Conservation (phyloP, 1,140 invertebrate species). For the Rhopalosiphum maidis region DNA sequence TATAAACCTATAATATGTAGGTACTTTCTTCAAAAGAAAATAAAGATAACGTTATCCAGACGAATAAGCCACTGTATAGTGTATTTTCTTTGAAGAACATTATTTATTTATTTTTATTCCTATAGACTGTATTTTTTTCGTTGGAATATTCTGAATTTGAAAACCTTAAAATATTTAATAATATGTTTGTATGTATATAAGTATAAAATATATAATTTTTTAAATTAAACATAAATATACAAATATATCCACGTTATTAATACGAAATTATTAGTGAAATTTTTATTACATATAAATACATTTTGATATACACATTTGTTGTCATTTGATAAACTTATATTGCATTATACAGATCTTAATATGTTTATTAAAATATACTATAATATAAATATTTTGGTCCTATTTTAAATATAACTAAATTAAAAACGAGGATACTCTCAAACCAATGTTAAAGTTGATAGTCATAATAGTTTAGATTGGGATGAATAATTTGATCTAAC, state of each 20-base stretch:
- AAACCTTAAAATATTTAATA: background rate
- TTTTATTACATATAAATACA: background rate
- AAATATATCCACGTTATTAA: background rate
- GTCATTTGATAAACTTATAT: background rate
- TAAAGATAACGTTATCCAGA: conserved; percentile 16
- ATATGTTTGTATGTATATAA: background rate
- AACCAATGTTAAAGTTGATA: background rate
- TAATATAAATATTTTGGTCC: background rate
- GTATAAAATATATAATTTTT: background rate
- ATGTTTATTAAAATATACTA: background rate
- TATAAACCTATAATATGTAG: conserved; percentile 5
- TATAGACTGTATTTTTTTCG: background rate
- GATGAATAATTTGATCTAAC: background rate
- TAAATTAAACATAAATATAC: background rate
- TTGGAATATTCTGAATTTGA: background rate
- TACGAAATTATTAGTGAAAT: background rate
- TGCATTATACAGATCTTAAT: background rate
- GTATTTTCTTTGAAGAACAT: conserved; percentile 23
- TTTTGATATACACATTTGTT: background rate
- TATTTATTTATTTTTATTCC: conserved; percentile 1
- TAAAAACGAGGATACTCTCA: background rate
- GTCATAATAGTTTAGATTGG: background rate
- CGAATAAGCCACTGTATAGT: background rate
- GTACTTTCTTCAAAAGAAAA: conserved; percentile 37
- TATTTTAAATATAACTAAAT: background rate